phyloP scores from a whole-genome alignment of 1,140 invertebrate species.

The Megalonaias nervosa region DNA sequence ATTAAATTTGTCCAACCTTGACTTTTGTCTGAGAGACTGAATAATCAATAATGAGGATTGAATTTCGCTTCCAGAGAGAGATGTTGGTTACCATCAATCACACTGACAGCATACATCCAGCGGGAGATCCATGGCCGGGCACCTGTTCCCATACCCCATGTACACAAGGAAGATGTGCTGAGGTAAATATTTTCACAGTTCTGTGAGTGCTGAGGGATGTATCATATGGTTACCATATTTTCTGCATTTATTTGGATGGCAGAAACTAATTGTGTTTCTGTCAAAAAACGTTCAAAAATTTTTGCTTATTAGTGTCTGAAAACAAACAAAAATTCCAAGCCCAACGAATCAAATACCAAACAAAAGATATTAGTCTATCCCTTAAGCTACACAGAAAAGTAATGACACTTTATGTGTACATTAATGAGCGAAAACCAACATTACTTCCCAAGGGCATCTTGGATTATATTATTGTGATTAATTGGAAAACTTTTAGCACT shows the following conservation, averaged over 20 bases:
- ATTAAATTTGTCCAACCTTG: too few species aligned
- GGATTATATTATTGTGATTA: too few species aligned
- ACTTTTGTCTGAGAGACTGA: background rate
- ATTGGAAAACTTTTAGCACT: too few species aligned
- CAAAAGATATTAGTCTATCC: too few species aligned
- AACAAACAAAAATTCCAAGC: too few species aligned
- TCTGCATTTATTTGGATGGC: background rate
- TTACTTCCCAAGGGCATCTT: too few species aligned
- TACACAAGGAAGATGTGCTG: constrained; percentile 41
- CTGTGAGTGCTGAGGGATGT: background rate
- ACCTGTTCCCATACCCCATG: constrained; percentile 59
- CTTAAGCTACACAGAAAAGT: too few species aligned
- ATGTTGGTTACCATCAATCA: constrained; percentile 57
- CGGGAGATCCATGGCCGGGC: constrained; percentile 54
- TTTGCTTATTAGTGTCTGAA: background rate
- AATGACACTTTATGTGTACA: too few species aligned
- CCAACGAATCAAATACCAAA: too few species aligned
- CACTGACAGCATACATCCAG: constrained; percentile 54
- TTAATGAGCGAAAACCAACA: too few species aligned
- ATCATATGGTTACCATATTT: background rate
- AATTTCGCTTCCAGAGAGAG: constrained; percentile 52
- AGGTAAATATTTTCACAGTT: constrained; percentile 42
- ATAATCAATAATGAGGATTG: background rate
- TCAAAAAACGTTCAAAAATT: background rate
- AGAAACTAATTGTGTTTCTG: background rate